Conservation (phyloP, 2,888 invertebrate genomes). For the Leptura quadrifasciata region DNA sequence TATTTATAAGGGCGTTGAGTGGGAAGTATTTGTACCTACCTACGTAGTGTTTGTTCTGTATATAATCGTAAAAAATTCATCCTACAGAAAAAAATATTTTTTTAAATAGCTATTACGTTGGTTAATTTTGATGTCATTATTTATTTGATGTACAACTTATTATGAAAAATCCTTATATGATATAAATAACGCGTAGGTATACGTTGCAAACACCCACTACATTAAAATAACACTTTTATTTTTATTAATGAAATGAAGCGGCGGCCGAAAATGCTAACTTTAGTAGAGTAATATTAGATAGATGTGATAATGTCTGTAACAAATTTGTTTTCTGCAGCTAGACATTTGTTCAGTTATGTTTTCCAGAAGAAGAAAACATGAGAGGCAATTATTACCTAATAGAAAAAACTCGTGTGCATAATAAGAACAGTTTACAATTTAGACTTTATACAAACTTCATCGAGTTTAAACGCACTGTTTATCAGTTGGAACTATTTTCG, state of each 20-base stretch:
- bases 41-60: not conserved
- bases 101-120: not conserved
- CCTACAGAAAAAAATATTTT: not conserved
- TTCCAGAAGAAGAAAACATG: too few relatives aligned
- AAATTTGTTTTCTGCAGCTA: too few relatives aligned
- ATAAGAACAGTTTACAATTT: too few relatives aligned
- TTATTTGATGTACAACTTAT: not conserved
- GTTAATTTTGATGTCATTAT: not conserved
- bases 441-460: too few relatives aligned
- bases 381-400: too few relatives aligned
- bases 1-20: not conserved
- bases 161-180: too few relatives aligned
- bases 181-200: not conserved
- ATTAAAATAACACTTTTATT: not conserved
- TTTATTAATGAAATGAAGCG: not conserved
- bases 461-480: too few relatives aligned
- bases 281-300: too few relatives aligned
- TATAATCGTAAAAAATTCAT: constrained; percentile 5
- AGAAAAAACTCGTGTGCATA: too few relatives aligned
- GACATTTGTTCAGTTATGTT: too few relatives aligned
- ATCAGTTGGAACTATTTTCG: too few relatives aligned
- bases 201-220: not conserved
- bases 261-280: not conserved
- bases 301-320: too few relatives aligned
- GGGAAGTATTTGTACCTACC: constrained; percentile 13